A percentile compares a stretch with the other conserved stretches of the same genome.
phyloP scores from a whole-genome alignment of 2,888 invertebrate genomes.

The Heteropelma amictum region DNA sequence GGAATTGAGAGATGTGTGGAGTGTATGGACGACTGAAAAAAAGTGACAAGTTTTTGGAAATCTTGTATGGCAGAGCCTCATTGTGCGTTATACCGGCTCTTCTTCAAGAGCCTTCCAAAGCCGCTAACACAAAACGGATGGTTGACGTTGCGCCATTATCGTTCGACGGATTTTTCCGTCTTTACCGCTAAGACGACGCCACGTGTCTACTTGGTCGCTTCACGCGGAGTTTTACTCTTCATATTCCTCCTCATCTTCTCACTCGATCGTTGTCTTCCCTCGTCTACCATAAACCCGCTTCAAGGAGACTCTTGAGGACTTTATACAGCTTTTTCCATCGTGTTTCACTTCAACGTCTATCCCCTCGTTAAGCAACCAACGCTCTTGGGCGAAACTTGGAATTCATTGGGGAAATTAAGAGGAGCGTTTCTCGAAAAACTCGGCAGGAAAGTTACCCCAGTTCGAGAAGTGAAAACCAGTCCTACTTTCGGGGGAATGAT shows the following conservation, averaged over 20 bases:
- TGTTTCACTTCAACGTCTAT: neutral
- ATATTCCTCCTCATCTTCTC: neutral
- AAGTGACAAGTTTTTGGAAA: constrained; percentile 16
- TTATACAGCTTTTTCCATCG: neutral
- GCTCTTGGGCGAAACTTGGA: no score
- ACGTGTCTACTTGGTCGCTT: neutral
- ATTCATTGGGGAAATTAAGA: no score
- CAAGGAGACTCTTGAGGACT: neutral
- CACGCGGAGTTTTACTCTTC: no score
- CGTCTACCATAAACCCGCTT: neutral
- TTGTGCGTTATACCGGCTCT: neutral
- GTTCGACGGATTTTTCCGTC: neutral
- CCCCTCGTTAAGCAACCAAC: constrained; percentile 11
- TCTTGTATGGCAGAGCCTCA: constrained; percentile 16
- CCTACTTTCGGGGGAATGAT: no score
- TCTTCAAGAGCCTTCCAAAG: constrained; percentile 1
- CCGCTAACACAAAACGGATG: neutral
- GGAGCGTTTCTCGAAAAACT: no score
- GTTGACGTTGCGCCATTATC: constrained; percentile 12
- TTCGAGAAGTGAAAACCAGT: no score
- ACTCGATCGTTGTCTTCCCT: neutral
- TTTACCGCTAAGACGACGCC: constrained; percentile 13
- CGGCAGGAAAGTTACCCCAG: no score
- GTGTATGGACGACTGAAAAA: neutral
- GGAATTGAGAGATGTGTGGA: neutral